Evolutionary conservation across 92 coral and sea anemone species (phyloP).

Genomic region (Siderastrea radians): DNA sequence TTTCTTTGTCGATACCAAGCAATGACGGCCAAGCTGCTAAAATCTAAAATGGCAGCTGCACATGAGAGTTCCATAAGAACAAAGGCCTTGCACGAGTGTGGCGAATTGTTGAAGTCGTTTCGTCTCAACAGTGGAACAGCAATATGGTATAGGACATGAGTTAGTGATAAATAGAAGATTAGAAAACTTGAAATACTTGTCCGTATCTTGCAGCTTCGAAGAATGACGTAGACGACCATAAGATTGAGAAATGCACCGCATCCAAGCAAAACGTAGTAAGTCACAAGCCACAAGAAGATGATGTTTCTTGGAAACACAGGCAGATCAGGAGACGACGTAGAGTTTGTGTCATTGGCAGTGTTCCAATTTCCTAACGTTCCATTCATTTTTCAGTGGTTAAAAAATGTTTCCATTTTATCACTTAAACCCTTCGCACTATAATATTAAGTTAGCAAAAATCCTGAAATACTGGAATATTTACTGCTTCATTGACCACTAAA

Average conservation of each 20-base stretch:
- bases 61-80: background rate
- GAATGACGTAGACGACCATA: conserved; percentile 45
- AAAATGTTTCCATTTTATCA: no score
- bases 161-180: conserved; percentile 52
- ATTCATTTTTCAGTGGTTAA: background rate
- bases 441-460: no score
- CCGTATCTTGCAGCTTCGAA: conserved; percentile 53
- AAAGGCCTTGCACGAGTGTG: background rate
- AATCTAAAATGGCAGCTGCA: conserved; percentile 49
- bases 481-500: no score
- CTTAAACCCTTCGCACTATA: no score
- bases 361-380: conserved; percentile 1
- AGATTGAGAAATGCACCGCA: conserved; percentile 23
- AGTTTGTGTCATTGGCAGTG: background rate
- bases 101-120: background rate
- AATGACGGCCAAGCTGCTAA: conserved; percentile 44
- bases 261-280: background rate
- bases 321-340: background rate
- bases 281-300: no score
- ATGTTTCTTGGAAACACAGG: background rate
- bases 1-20: conserved; percentile 49
- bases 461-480: no score
- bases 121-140: background rate
- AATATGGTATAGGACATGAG: conserved; percentile 20
- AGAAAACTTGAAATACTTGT: conserved; percentile 55